phyloP scores from a whole-genome alignment of 1,140 invertebrate species.

The Drosophila serrata region DNA sequence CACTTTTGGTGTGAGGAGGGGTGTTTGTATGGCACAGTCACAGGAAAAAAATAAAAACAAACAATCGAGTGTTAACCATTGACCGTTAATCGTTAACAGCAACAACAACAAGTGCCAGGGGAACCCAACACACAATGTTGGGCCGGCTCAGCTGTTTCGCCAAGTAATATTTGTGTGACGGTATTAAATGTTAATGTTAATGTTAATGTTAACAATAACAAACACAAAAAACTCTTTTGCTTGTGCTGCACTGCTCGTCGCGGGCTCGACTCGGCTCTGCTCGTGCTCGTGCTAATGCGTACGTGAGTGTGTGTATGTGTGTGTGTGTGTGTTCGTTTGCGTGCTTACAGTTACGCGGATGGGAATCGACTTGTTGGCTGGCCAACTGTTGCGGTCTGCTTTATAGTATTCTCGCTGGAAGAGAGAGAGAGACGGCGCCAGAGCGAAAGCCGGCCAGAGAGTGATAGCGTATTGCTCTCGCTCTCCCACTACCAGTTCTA shows the following conservation, averaged over 20 bases:
- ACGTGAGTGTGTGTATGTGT: neutral
- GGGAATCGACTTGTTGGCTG: constrained; percentile 64
- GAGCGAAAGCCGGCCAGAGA: constrained; percentile 8
- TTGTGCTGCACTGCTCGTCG: constrained; percentile 10
- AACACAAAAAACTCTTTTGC: constrained; percentile 12
- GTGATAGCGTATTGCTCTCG: constrained; percentile 8
- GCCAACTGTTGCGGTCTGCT: constrained; percentile 47
- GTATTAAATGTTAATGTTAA: constrained; percentile 3
- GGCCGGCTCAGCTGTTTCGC: constrained; percentile 27
- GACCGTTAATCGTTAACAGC: neutral
- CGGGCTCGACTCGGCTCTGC: constrained; percentile 3
- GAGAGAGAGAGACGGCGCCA: constrained; percentile 20
- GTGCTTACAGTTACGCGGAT: constrained; percentile 73
- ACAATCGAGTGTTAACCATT: constrained; percentile 1
- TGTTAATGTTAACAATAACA: constrained; percentile 28
- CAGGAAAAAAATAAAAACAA: constrained; percentile 16
- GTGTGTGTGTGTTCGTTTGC: neutral
- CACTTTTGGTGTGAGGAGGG: neutral
- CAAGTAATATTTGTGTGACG: constrained; percentile 30
- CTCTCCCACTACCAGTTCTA: constrained; percentile 7
- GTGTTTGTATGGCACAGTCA: constrained; percentile 2
- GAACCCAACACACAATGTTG: constrained; percentile 16
- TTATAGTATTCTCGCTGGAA: constrained; percentile 56
- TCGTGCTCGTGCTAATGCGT: constrained; percentile 24
- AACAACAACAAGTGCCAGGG: constrained; percentile 5